These are phyloP conservation scores for Oreohelix idahoensis DNA, from an alignment of 1,140 invertebrate genomes.

Conservation along the genomic window DNA sequence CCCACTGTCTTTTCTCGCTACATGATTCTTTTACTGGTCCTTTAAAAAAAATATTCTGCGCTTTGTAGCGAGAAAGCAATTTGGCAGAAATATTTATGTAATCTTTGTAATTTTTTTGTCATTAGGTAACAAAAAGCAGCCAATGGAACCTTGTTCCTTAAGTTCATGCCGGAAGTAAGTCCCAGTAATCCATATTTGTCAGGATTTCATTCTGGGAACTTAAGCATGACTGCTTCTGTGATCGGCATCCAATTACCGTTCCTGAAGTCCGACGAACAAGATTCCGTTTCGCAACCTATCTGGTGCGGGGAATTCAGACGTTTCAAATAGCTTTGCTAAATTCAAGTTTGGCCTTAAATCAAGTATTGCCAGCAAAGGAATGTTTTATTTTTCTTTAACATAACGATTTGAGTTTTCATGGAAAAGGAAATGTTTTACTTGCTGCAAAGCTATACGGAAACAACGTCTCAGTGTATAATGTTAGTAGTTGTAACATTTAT, in stretches of 20 bases:
- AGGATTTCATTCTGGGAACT: conserved; percentile 1
- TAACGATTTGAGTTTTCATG: too few species aligned
- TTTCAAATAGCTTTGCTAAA: too few species aligned
- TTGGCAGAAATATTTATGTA: background rate
- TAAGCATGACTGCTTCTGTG: background rate
- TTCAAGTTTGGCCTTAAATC: too few species aligned
- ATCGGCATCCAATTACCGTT: conserved; percentile 1
- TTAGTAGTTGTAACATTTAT: too few species aligned
- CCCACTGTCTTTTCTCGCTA: too few species aligned
- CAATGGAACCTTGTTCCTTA: background rate
- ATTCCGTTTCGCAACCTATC: background rate
- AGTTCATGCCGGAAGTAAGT: background rate
- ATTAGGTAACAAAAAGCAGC: background rate
- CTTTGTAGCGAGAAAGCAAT: background rate
- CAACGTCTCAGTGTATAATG: too few species aligned
- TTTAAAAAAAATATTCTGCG: background rate
- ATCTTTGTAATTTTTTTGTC: background rate
- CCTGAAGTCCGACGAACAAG: background rate
- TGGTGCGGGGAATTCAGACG: too few species aligned
- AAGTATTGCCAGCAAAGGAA: too few species aligned
- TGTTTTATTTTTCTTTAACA: too few species aligned
- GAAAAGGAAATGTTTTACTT: too few species aligned
- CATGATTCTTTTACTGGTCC: too few species aligned
- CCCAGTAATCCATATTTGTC: conserved; percentile 8
- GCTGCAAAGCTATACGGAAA: too few species aligned